Evolutionary conservation across 2,797 vertebrate species (phyloP).

Genomic region (Chaenodraco wilsoni): DNA sequence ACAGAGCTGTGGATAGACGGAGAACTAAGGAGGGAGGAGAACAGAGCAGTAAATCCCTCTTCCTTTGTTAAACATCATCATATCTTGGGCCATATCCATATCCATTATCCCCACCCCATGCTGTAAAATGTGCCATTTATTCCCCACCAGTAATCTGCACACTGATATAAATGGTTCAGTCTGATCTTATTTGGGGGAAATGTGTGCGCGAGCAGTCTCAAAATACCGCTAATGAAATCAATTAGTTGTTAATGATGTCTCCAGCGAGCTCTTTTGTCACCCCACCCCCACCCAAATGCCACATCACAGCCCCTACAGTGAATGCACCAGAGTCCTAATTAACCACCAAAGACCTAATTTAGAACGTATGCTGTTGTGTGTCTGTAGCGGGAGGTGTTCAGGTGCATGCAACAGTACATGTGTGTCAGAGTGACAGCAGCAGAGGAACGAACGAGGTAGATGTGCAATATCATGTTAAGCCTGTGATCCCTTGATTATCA

Average conservation of each 20-base stretch:
- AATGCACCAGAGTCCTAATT: constrained; percentile 67
- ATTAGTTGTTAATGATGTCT: constrained; percentile 78
- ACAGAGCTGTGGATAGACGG: constrained; percentile 28
- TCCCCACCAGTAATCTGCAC: constrained; percentile 57
- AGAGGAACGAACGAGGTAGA: constrained; percentile 14
- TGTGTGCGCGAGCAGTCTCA: constrained; percentile 63
- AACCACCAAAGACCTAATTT: constrained; percentile 51
- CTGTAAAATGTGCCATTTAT: constrained; percentile 60
- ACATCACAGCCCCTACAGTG: constrained; percentile 34
- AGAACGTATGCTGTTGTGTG: constrained; percentile 17
- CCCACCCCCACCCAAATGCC: constrained; percentile 21
- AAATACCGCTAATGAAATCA: constrained; percentile 71
- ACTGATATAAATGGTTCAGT: constrained; percentile 53
- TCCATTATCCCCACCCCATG: constrained; percentile 53
- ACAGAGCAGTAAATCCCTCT: constrained; percentile 49
- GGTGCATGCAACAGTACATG: constrained; percentile 8
- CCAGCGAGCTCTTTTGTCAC: constrained; percentile 47
- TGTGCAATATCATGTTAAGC: constrained; percentile 34
- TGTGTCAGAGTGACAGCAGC: constrained; percentile 23
- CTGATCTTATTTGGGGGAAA: constrained; percentile 53
- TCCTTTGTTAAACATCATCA: constrained; percentile 64
- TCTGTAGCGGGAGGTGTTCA: constrained; percentile 16
- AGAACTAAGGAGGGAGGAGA: constrained; percentile 49
- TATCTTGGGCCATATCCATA: constrained; percentile 57
- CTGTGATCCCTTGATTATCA: constrained; percentile 58